These are phyloP conservation scores for Agapostemon virescens DNA, from an alignment of 2,888 invertebrate species.

Conservation along the genomic window DNA sequence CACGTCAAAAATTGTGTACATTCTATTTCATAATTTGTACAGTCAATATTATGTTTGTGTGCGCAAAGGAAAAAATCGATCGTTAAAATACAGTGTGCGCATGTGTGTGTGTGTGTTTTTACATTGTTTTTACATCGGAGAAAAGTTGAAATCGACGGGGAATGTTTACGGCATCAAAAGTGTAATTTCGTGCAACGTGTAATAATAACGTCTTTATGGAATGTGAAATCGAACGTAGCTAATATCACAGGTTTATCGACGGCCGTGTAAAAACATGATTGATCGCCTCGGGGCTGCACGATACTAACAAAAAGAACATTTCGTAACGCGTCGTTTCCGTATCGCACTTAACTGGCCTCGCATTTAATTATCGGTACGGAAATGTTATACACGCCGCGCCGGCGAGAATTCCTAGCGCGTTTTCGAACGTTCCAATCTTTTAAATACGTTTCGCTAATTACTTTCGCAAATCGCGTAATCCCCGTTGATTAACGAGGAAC, in stretches of 20 bases:
- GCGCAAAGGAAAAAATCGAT: background rate
- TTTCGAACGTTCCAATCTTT: slow-evolving; percentile 30
- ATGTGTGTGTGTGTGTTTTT: background rate
- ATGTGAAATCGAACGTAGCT: slow-evolving; percentile 5
- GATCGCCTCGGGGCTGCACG: background rate
- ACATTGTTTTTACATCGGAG: too few relatives aligned
- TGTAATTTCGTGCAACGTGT: background rate
- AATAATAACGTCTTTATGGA: slow-evolving; percentile 2
- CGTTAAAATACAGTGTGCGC: background rate
- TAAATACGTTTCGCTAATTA: slow-evolving; percentile 40
- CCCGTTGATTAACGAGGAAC: slow-evolving; percentile 37
- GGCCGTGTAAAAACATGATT: background rate
- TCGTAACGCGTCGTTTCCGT: slow-evolving; percentile 10
- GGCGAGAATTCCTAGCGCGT: slow-evolving; percentile 23
- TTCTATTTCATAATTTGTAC: background rate
- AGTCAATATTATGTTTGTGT: background rate
- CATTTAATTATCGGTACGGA: slow-evolving; percentile 20
- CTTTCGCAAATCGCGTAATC: slow-evolving; percentile 35
- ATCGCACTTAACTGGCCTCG: background rate
- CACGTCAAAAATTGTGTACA: background rate
- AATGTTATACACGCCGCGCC: background rate
- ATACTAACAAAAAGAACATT: background rate
- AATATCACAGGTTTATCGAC: background rate
- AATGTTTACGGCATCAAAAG: background rate
- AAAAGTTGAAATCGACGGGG: background rate